Evolutionary conservation across 1,140 invertebrate species (phyloP).

Genomic region (Sarcophaga bullata): DNA sequence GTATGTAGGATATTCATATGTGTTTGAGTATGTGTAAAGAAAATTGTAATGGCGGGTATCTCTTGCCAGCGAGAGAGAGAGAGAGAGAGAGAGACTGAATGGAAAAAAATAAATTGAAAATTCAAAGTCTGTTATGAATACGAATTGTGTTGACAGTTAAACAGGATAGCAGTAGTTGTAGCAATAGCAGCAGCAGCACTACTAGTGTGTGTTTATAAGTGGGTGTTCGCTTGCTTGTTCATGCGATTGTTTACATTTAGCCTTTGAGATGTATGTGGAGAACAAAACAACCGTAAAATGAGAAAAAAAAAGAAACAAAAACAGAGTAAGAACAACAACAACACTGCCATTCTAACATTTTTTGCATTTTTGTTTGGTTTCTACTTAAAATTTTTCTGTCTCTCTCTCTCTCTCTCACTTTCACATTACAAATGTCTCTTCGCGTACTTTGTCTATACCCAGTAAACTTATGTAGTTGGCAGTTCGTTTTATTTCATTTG

Average conservation of each 20-base stretch:
- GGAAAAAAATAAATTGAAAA: conserved; percentile 5
- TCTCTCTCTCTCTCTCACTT: too few species aligned
- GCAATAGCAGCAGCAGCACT: neutral
- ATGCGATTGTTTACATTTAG: too few species aligned
- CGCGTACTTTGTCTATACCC: too few species aligned
- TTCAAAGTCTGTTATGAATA: conserved; percentile 5
- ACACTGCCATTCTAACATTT: neutral
- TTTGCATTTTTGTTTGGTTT: conserved; percentile 21
- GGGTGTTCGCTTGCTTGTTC: neutral
- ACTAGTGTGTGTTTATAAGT: neutral
- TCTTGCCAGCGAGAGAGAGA: too few species aligned
- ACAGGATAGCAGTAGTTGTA: neutral
- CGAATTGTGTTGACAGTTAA: neutral
- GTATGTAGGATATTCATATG: too few species aligned
- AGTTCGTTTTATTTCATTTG: neutral
- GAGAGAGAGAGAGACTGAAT: neutral
- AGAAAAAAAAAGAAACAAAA: too few species aligned
- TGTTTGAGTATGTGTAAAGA: too few species aligned
- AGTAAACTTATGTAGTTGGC: neutral
- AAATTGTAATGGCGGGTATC: too few species aligned
- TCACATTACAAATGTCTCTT: too few species aligned
- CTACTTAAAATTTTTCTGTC: neutral
- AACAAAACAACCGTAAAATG: too few species aligned
- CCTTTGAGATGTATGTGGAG: too few species aligned
- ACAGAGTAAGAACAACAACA: too few species aligned